phyloP scores from a whole-genome alignment of 2,113 vertebrate genomes.

The Nipponia nippon region DNA sequence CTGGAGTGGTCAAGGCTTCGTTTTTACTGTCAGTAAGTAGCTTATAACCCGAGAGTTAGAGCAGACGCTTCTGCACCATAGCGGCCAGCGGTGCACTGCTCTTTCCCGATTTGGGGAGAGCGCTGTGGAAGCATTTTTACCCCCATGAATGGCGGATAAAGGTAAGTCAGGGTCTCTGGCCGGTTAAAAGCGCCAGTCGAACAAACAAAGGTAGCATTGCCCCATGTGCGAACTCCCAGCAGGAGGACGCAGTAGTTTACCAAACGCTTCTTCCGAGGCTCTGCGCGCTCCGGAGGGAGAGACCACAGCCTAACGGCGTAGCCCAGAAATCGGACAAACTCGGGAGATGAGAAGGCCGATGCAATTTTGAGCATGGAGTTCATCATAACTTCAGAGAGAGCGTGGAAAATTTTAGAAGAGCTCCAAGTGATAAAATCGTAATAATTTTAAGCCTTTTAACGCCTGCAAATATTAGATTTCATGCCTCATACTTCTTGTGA shows the following conservation, averaged over 20 bases:
- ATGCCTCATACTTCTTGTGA: background rate
- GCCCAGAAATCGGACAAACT: background rate
- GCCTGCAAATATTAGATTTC: background rate
- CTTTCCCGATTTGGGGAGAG: background rate
- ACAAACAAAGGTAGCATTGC: background rate
- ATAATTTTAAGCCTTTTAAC: background rate
- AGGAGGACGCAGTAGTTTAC: background rate
- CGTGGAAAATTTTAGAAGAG: background rate
- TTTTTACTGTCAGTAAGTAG: background rate
- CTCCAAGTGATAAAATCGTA: background rate
- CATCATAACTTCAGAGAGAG: background rate
- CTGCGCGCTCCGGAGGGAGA: fast-evolving
- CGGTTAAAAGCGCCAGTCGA: background rate
- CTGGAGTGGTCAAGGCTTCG: background rate
- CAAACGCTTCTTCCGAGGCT: background rate
- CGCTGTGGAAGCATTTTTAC: background rate
- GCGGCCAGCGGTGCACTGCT: fast-evolving
- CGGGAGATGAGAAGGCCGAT: background rate
- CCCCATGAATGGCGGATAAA: fast-evolving
- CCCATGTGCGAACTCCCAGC: fast-evolving
- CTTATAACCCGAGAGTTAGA: background rate
- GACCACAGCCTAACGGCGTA: fast-evolving
- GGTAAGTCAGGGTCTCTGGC: background rate
- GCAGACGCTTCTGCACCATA: background rate
- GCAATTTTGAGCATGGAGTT: background rate